Evolutionary conservation across 1,140 invertebrate genomes (phyloP).

Genomic region (Drosophila sp.): DNA sequence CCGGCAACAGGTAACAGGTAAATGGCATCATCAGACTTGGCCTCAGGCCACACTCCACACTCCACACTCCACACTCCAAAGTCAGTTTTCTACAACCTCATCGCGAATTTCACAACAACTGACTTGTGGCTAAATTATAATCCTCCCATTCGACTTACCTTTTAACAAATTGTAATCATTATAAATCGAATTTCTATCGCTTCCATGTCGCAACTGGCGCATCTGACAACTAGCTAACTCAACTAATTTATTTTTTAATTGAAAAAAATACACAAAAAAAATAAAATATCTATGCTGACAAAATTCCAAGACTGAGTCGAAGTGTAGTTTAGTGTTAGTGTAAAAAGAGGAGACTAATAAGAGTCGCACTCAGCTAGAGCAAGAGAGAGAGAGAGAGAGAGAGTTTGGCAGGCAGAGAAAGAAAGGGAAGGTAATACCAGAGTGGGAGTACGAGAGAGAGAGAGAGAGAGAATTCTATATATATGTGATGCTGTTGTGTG

Average conservation of each 20-base stretch:
- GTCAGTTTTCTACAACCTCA: slow-evolving; percentile 31
- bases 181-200: slow-evolving; percentile 71
- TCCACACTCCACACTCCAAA: too few species aligned
- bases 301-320: slow-evolving; percentile 73
- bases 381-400: slow-evolving; percentile 30
- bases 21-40: slow-evolving; percentile 23
- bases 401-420: slow-evolving; percentile 33
- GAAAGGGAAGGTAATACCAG: slow-evolving; percentile 12
- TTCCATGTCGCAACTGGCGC: slow-evolving; percentile 64
- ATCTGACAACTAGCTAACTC: slow-evolving; percentile 44
- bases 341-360: slow-evolving; percentile 39
- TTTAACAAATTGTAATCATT: slow-evolving; percentile 53
- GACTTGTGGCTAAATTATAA: slow-evolving; percentile 55
- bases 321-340: slow-evolving; percentile 69
- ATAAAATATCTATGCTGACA: slow-evolving; percentile 50
- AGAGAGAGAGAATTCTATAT: slow-evolving; percentile 15
- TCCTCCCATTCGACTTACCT: slow-evolving; percentile 69
- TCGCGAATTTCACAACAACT: slow-evolving; percentile 53
- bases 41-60: too few species aligned
- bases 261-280: slow-evolving; percentile 25
- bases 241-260: slow-evolving; percentile 4
- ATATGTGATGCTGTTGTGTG: slow-evolving; percentile 28
- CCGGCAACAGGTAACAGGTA: slow-evolving; percentile 12
- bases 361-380: not conserved
- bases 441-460: slow-evolving; percentile 36